Conservation (phyloP, 1,140 invertebrate species). For the Pomacea maculata region DNA sequence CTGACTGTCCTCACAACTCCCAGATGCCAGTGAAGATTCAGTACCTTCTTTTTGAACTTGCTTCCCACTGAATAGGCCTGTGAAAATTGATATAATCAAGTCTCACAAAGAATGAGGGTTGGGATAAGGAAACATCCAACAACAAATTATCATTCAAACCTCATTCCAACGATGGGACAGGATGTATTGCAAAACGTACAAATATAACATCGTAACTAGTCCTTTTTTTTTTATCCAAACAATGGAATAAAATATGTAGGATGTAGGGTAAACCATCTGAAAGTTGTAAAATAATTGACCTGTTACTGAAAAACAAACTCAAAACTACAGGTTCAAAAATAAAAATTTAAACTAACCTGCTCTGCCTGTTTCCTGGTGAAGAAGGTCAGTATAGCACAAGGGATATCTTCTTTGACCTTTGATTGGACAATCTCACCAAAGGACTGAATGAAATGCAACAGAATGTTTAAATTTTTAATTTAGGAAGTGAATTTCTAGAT, state of each 20-base stretch:
- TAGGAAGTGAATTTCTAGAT: neutral
- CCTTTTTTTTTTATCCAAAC: neutral
- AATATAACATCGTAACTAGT: neutral
- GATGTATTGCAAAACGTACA: neutral
- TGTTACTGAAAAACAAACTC: neutral
- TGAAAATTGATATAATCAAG: conserved; percentile 12
- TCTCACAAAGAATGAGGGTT: neutral
- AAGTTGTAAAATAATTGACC: conserved; percentile 61
- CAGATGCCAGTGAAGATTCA: conserved; percentile 65
- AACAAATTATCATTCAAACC: neutral
- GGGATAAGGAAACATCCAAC: no score
- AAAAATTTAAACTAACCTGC: conserved; percentile 54
- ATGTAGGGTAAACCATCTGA: neutral
- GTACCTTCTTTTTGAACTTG: conserved; percentile 64
- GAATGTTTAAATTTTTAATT: neutral
- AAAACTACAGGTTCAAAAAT: no score
- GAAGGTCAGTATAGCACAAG: conserved; percentile 77
- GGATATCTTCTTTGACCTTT: conserved; percentile 73
- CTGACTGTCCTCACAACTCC: conserved; percentile 51
- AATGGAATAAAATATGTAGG: conserved; percentile 68
- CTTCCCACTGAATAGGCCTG: conserved; percentile 63
- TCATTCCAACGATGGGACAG: neutral
- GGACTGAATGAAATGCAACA: conserved; percentile 68
- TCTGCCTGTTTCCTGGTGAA: conserved; percentile 80
- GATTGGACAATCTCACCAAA: conserved; percentile 78